These are phyloP conservation scores for Nebria salina DNA, from an alignment of 2,888 invertebrate species.

Conservation along the genomic window DNA sequence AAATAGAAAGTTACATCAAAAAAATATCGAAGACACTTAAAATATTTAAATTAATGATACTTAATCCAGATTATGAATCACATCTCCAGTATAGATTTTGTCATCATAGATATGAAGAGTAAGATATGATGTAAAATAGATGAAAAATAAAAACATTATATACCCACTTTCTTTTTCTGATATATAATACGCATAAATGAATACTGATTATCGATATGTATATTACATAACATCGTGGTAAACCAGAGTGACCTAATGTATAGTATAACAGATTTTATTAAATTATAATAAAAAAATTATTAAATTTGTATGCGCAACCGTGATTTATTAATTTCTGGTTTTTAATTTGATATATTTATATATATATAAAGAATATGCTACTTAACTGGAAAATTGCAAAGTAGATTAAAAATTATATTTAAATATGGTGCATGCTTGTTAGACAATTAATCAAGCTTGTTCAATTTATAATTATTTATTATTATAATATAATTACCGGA, in stretches of 20 bases:
- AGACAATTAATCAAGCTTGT: not conserved
- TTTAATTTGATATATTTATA: not conserved
- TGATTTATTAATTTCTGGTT: not conserved
- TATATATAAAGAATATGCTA: not conserved
- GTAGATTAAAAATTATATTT: not conserved
- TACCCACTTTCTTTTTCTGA: not conserved
- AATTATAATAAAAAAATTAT: not conserved
- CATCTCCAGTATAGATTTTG: not conserved
- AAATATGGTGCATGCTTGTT: not conserved
- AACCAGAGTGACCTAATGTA: not conserved
- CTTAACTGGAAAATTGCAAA: not conserved
- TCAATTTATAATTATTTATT: not conserved
- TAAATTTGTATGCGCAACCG: not conserved
- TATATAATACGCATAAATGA: not conserved
- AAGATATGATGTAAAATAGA: not conserved
- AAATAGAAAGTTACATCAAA: constrained; percentile 1
- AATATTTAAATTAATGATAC: not conserved
- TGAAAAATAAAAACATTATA: not conserved
- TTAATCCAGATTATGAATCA: constrained; percentile 1
- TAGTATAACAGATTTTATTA: not conserved
- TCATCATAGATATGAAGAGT: not conserved
- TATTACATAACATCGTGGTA: not conserved
- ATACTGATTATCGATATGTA: not conserved
- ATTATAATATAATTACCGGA: constrained; percentile 1
- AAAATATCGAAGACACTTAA: not conserved